Evolutionary conservation across 2,113 vertebrate genomes (phyloP), one percentile per base, ranked within the genome.

Genomic region (Thoracochromis brauschi): DNA sequence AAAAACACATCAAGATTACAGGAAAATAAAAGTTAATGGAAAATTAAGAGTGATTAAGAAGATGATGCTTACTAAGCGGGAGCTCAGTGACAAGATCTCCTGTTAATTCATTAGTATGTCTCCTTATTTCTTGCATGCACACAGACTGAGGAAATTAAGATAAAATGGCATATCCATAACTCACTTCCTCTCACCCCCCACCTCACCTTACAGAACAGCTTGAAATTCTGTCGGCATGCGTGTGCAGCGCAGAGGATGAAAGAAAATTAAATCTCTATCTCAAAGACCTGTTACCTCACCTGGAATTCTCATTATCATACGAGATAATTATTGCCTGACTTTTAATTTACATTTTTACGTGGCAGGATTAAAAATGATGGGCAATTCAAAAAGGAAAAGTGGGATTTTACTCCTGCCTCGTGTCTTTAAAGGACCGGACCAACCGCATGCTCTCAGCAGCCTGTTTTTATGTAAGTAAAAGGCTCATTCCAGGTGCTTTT

Each of bases 121-220:
- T 71, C 33, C 82, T 81, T 68, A 40, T 55, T 82, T 79, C 85
- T 75, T 60, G 68, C 86, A 79, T 85, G 54, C 80, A 60, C 73
- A 33, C 38, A 86, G 57, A 65, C 75, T n/a, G 49, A 82, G 65
- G 68, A 89, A 94, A 91, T 92, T 80, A 89, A 88, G 85, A 94
- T 91, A 45, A 88, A 91, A 87, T 85, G 53, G 38, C 58, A 93
- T 79, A 92, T 94, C 88, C 91, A 94, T 95, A 90, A 93, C 93
- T 94, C 90, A 91, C 71, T 78, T n/a, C 73, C 45, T 51, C 16
- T 51, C 94, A 9, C 51, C n/a, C 29, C 12, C 68, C 21, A 14
- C 9, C 45, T 45, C 21, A 10, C 80, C 83, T 73, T 47, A 89
- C 68, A 55, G 47, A 80, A 80, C 85, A 26, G 71, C 78, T 89